Conservation (phyloP, 2,113 vertebrate genomes). For the Aegotheles bennettii region DNA sequence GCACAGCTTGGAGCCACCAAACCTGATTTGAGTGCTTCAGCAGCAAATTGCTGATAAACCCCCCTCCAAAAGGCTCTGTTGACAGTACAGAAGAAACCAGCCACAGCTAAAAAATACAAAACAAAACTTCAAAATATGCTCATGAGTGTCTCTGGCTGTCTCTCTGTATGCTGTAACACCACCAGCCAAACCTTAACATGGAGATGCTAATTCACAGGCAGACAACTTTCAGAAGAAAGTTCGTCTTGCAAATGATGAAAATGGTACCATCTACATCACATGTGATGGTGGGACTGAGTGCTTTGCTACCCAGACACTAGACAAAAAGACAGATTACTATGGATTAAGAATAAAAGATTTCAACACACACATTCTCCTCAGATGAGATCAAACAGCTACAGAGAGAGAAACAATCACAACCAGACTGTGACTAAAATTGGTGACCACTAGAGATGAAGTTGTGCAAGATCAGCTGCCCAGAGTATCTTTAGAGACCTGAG, state of each 20-base stretch:
- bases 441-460: neutral
- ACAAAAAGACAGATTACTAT: neutral
- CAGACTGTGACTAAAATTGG: neutral
- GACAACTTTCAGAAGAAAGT: neutral
- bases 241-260: neutral
- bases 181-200: neutral
- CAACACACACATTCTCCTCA: neutral
- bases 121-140: no score
- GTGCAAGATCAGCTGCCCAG: neutral
- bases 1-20: neutral
- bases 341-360: neutral
- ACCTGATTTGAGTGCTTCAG: neutral
- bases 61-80: rapidly evolving
- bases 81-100: neutral
- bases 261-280: neutral
- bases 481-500: neutral
- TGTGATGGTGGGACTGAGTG: neutral
- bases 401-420: neutral
- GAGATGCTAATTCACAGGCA: neutral
- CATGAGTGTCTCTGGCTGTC: neutral
- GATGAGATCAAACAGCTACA: neutral
- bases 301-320: neutral
- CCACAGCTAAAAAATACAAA: no score
- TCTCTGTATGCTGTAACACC: neutral
- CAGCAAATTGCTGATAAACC: neutral